Percentiles rank a stretch among this genome's conserved stretches.
Evolutionary conservation across 53 echinoderm and acorn worm species (phyloP).

Genomic region (Echinometra lucunter): DNA sequence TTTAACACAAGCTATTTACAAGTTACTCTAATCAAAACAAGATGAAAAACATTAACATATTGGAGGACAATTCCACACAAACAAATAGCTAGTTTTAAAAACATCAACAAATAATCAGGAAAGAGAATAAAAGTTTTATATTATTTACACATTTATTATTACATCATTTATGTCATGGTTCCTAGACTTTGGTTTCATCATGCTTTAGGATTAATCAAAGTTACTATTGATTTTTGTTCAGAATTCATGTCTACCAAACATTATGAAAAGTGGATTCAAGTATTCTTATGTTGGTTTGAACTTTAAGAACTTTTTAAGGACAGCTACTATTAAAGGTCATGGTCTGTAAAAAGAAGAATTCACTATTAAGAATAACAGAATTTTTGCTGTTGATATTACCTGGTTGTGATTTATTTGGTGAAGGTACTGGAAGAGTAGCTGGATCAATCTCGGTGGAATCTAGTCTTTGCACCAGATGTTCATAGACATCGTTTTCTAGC

Average conservation of each 20-base stretch:
- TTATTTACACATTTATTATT: too few relatives aligned
- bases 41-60: too few relatives aligned
- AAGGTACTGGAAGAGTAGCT: background rate
- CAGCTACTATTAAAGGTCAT: background rate
- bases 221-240: too few relatives aligned
- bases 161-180: too few relatives aligned
- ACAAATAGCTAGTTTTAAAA: too few relatives aligned
- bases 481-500: slow-evolving; percentile 42
- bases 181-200: too few relatives aligned
- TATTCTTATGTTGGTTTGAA: background rate
- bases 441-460: slow-evolving; percentile 63
- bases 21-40: too few relatives aligned
- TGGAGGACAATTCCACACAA: too few relatives aligned
- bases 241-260: too few relatives aligned
- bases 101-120: too few relatives aligned
- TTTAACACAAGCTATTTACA: background rate
- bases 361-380: background rate
- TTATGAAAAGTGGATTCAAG: background rate
- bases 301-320: background rate
- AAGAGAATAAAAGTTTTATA: too few relatives aligned
- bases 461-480: slow-evolving; percentile 67
- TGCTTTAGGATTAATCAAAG: too few relatives aligned
- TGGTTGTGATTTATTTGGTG: background rate
- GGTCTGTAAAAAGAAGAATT: background rate
- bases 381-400: background rate